Conservation (phyloP, 2,113 vertebrate genomes). For the Heterochromis multidens region DNA sequence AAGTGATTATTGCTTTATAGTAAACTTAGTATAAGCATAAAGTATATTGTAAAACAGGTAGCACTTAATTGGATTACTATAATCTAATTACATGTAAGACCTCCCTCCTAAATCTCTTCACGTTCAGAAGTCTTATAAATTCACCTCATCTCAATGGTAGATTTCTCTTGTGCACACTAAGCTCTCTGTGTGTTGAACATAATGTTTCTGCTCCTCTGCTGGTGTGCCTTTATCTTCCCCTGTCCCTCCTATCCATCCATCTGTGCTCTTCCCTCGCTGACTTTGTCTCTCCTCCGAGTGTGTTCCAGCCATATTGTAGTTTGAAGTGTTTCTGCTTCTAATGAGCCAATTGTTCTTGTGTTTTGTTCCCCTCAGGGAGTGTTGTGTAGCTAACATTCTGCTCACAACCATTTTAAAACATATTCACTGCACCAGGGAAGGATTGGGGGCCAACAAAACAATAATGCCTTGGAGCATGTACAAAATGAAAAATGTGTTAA, state of each 20-base stretch:
- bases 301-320: constrained; percentile 53
- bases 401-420: constrained; percentile 67
- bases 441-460: constrained; percentile 54
- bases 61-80: constrained; percentile 12
- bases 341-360: constrained; percentile 71
- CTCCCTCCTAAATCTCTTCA: neutral
- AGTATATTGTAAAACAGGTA: neutral
- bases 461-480: constrained; percentile 59
- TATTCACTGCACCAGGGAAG: constrained; percentile 57
- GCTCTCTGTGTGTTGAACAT: neutral
- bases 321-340: constrained; percentile 66
- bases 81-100: constrained; percentile 25
- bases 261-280: constrained; percentile 44
- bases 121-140: neutral
- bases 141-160: neutral
- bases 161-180: constrained; percentile 8
- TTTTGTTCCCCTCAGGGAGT: constrained; percentile 54
- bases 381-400: constrained; percentile 64
- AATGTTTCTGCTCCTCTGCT: constrained; percentile 8
- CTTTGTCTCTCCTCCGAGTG: constrained; percentile 57
- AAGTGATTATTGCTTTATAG: neutral
- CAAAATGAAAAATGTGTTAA: constrained; percentile 70
- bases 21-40: neutral
- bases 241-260: constrained; percentile 46
- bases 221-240: neutral